Conservation (phyloP, 1,140 invertebrate genomes). For the Diabrotica virgifera region DNA sequence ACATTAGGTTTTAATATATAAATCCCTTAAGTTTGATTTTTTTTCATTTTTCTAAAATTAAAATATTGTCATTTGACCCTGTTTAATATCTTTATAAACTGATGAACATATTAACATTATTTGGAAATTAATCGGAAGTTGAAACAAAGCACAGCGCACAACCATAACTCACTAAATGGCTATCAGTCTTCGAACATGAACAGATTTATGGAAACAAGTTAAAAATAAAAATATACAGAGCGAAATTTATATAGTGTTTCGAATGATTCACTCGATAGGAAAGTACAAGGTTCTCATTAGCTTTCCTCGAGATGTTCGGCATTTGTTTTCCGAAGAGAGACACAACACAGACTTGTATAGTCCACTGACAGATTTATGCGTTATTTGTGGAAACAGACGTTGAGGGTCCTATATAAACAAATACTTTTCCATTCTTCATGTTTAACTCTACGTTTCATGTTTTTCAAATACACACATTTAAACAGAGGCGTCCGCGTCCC, state of each 20-base stretch:
- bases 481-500: not conserved
- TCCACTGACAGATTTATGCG: constrained; percentile 31
- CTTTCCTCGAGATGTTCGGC: not conserved
- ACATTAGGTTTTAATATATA: no score
- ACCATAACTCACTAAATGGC: constrained; percentile 4
- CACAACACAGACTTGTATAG: constrained; percentile 27
- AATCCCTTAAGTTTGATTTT: no score
- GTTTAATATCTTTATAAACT: no score
- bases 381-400: constrained; percentile 32
- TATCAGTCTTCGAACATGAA: constrained; percentile 1
- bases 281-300: constrained; percentile 13
- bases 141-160: not conserved
- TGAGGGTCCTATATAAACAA: constrained; percentile 28
- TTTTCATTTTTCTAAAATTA: no score
- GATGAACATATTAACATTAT: no score
- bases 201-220: constrained; percentile 13
- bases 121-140: no score
- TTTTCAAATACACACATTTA: constrained; percentile 1
- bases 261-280: not conserved
- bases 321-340: constrained; percentile 24
- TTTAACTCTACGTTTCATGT: not conserved
- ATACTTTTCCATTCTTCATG: constrained; percentile 11
- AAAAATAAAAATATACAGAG: constrained; percentile 15
- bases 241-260: constrained; percentile 8
- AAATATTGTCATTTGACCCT: no score